phyloP scores from a whole-genome alignment of 1,140 invertebrate genomes.

The Ceratina australensis region DNA sequence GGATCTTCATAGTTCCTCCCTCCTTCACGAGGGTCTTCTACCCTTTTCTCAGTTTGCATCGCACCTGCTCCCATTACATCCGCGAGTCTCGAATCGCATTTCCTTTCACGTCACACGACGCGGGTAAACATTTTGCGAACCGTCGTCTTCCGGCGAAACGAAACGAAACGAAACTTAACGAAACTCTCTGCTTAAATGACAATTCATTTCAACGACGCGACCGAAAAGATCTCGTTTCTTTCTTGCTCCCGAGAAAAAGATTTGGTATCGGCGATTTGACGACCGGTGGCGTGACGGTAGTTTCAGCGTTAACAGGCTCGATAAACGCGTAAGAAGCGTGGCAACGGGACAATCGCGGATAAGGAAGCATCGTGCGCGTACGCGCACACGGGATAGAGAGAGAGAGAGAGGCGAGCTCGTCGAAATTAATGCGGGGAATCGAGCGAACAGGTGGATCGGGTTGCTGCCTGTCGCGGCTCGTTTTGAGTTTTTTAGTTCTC shows the following conservation, averaged over 20 bases:
- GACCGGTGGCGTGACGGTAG: no score
- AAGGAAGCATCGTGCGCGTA: conserved; percentile 10
- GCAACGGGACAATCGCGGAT: conserved; percentile 25
- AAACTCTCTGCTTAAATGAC: no score
- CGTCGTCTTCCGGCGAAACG: no score
- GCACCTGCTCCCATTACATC: conserved; percentile 26
- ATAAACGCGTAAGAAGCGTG: conserved; percentile 4
- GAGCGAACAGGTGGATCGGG: conserved; percentile 53
- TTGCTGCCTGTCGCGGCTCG: conserved; percentile 50
- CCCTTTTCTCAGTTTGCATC: conserved; percentile 26
- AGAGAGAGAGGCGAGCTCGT: conserved; percentile 13
- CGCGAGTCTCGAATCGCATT: not conserved
- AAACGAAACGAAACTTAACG: no score
- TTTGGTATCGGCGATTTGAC: no score
- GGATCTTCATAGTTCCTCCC: conserved; percentile 32
- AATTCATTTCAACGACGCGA: no score
- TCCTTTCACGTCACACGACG: no score
- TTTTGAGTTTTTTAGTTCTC: conserved; percentile 60
- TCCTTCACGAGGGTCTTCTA: conserved; percentile 24
- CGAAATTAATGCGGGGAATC: conserved; percentile 58
- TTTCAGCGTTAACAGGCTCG: no score
- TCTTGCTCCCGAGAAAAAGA: no score
- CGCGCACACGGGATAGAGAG: not conserved
- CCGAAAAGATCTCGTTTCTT: no score
- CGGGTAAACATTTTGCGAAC: no score